Evolutionary conservation across 1,140 invertebrate genomes (phyloP).

Genomic region (Drosophila bipectinata): DNA sequence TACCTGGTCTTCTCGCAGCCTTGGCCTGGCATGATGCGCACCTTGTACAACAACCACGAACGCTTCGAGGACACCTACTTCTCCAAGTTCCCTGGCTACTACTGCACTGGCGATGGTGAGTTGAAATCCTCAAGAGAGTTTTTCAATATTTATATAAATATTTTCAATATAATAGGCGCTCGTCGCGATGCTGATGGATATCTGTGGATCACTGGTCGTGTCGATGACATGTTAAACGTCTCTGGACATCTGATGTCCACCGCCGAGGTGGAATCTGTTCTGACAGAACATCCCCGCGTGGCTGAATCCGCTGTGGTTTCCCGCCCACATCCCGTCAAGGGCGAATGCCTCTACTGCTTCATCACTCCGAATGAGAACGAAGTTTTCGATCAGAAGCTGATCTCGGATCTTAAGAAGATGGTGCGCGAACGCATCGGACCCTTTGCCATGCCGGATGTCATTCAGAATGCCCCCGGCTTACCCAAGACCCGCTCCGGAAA

Average conservation of each 20-base stretch:
- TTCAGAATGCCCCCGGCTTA: conserved; percentile 95
- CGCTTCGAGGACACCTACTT: conserved; percentile 98
- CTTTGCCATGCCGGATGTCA: conserved; percentile 97
- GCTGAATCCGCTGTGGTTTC: conserved; percentile 98
- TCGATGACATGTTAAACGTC: conserved; percentile 99
- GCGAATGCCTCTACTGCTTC: conserved; percentile 98
- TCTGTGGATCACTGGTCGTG: conserved; percentile 97
- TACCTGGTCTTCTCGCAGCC: conserved; percentile 96
- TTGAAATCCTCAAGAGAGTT: neutral
- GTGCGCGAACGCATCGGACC: conserved; percentile 97
- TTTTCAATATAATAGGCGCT: conserved; percentile 85
- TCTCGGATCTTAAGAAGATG: conserved; percentile 91
- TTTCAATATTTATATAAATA: neutral
- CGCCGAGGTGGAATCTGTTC: conserved; percentile 96
- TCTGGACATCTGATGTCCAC: conserved; percentile 99
- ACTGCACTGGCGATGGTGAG: conserved; percentile 98
- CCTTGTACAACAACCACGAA: conserved; percentile 95
- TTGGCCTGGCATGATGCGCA: conserved; percentile 99
- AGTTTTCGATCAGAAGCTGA: conserved; percentile 88
- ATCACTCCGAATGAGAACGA: conserved; percentile 93
- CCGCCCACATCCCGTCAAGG: conserved; percentile 96
- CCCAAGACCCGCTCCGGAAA: conserved; percentile 99
- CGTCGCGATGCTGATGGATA: conserved; percentile 96
- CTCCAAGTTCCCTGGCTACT: conserved; percentile 97
- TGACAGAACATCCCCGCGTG: conserved; percentile 92